Evolutionary conservation across 2,797 vertebrate species (phyloP), one percentile per base, ranked within the genome.

Genomic region (Onychomys arenicola): DNA sequence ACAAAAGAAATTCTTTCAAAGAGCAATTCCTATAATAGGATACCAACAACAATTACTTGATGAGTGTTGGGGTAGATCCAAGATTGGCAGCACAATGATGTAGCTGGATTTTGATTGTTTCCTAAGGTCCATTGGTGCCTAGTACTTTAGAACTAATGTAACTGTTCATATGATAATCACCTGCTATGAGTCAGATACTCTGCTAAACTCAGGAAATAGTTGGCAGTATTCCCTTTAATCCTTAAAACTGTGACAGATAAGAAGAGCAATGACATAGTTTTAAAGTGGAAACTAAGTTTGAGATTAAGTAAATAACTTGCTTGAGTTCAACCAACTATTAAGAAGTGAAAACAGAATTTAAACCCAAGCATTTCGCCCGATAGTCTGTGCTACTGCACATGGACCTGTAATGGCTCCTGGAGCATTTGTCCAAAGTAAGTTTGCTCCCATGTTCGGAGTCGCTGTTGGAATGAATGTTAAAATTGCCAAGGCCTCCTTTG

Each of bases 1-100:
- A 5, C n/a, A 73, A 87, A 55, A 89, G 13, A 49, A 87, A 93
- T n/a, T 10, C 21, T 96, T 90, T 88, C 63, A 49, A 59, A 81
- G 27, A 5, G 19, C 6, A 69, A 11, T 5, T 16, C 23, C 25
- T 75, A 1, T 63, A 71, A 23, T 83, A 32, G 69, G 46, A 91
- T n/a, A n/a, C 52, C 59, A 69, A 34, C 94, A 29, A 86, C 43
- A 29, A 89, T 21, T 37, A 59, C 13, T 23, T 84, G 32, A 29
- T n/a, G 34, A 11, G 19, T 14, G 6, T 57, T 49, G 23, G 29
- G 27, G 40, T 10, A 2, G 14, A 90, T n/a, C 21, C 23, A 23
- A 37, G 37, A 25, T 12, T 49, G 43, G 25, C 12, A 83, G 25
- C 40, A 57, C 21, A 75, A 14, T 46, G 57, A 69, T 14, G 2